Conservation (phyloP, 2,113 vertebrate species). For the Mormyrus lacerda region DNA sequence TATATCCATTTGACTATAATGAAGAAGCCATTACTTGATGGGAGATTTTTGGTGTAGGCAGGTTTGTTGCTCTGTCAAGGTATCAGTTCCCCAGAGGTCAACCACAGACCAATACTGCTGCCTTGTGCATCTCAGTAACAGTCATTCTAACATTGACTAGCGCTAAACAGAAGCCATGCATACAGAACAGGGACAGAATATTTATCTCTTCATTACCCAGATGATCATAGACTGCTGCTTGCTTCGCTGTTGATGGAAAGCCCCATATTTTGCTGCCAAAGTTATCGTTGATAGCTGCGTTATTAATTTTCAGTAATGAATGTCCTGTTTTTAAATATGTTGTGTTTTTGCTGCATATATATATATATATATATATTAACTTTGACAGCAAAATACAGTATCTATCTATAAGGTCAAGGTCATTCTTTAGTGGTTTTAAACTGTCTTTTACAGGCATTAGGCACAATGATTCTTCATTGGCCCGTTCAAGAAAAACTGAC, state of each 20-base stretch:
- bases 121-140: not conserved
- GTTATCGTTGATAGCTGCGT: not conserved
- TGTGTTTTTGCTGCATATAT: not conserved
- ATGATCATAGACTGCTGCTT: not conserved
- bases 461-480: not conserved
- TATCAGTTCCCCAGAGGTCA: not conserved
- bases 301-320: not conserved
- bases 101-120: not conserved
- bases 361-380: too few species aligned
- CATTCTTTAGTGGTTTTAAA: not conserved
- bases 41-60: not conserved
- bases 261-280: not conserved
- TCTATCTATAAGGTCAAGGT: too few species aligned
- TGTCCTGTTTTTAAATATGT: not conserved
- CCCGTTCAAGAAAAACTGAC: constrained; percentile 4
- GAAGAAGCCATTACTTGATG: not conserved
- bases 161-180: not conserved
- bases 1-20: not conserved
- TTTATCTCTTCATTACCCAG: not conserved
- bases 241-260: not conserved
- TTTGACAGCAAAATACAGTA: too few species aligned
- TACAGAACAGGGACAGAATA: not conserved
- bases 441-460: not conserved
- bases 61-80: not conserved
- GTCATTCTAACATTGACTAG: not conserved